Base-by-base conservation (phyloP, 2,888 invertebrate species). In the Atethmia centrago region DNA sequence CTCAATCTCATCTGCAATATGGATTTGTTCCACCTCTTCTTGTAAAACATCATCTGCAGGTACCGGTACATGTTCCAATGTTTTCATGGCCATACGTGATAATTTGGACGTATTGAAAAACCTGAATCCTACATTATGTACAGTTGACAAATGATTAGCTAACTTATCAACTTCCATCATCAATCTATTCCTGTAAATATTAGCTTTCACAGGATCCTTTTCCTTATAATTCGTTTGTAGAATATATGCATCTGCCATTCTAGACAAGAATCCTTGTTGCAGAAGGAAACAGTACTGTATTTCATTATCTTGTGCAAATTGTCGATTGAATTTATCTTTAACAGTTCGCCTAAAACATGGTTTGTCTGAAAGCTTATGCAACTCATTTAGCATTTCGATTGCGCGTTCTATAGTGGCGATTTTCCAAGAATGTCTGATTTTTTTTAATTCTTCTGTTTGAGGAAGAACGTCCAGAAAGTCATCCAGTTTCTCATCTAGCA, bases 11-110 rank as follows among this genome's bases (percentile, higher is more conserved):
- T 91, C 84, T 31, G 88, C 90, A 70, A 94, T 77, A 70, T 92
- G 85, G 45, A 94, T 90, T 86, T 92, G 91, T 77, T 93, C 90
- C 3, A 90, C 90, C 85, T 93, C 92, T 40, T 92, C 87, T 74
- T 86, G 85, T 31, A 94, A 78, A 19, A 85, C 78, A 47, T 90
- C 86, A 45, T 90, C 83, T 42, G 82, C 80, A 28, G 93, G 92
- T 59, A 89, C 51, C 1, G 91, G 90, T 5, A 94, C 90, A 77
- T 88, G 89, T 61, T 88, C 82, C 56, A 95, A 83, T 59, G 69
- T 76, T 75, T 88, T 86, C 63, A 92, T 79, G 28, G 90, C 87
- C 45, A 82, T 62, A 28, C 82, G 85, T 1, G 81, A 66, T 47
- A 90, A 84, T 47, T 80, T 73, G 3, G 81, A 71, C 47, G 78